Evolutionary conservation across 2,888 invertebrate species (phyloP), one percentile per base, ranked within the genome.

Genomic region (Phortica magna): DNA sequence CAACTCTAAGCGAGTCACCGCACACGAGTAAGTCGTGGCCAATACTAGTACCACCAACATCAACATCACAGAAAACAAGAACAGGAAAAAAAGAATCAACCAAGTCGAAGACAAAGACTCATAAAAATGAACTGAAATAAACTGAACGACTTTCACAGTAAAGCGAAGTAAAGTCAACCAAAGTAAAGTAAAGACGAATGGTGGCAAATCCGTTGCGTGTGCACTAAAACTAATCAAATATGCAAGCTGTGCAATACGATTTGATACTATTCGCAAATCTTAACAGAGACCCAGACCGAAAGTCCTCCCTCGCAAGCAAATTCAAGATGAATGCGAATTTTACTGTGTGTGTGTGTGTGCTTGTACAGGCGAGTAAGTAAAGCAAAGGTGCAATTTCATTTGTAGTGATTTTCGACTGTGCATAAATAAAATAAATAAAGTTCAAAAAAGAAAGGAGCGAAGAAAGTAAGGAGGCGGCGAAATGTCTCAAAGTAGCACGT

Each of bases 361-460:
- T 6, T 10, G 42, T 70, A 61, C 22, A 22, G 19, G 19, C 22
- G 14, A 55, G 31, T 31, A 48, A 48, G 48, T 74, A 72, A 79
- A 74, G 73, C 64, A 76, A 55, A 81, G 77, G 71, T 75, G 75
- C 71, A 76, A 75, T 75, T 76, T 77, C 68, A 74, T 77, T 78
- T 78, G 77, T 72, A 79, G 75, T 76, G 79, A 78, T 78, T 76
- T 78, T 64, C 9, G 22, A 73, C 22, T 70, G 71, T 42, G 75
- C 41, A 78, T 82, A 82, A 84, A 85, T 78, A 77, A 76, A 73
- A 39, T 55, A 74, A 65, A 43, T 71, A 14, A 67, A 71, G 70
- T 42, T 55, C 39, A 43, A 70, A 31, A 17, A 31, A 42, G 59
- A 41, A 12, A 14, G 14, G 48, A 0, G 7, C 9, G 48, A 48